Evolutionary conservation across 2,113 vertebrate species (phyloP).

Genomic region (Zootoca vivipara): DNA sequence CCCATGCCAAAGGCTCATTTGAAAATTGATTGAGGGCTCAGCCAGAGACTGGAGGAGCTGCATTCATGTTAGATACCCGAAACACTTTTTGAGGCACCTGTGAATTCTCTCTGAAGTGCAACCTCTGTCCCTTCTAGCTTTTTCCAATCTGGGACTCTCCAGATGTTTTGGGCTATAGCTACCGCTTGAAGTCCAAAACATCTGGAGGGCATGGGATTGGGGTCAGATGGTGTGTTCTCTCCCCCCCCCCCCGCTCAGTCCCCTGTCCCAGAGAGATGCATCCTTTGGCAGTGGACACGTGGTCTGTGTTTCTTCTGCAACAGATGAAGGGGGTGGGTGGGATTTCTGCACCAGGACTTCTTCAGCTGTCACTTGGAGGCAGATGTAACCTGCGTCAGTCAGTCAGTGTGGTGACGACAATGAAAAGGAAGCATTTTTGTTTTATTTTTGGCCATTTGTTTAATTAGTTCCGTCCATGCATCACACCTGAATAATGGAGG

Average conservation of each 20-base stretch:
- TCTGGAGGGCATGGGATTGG: no score
- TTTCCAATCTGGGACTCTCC: no score
- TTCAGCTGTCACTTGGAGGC: constrained; percentile 13
- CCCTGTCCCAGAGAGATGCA: not conserved
- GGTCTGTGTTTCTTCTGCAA: not conserved
- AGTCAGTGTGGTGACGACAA: constrained; percentile 2
- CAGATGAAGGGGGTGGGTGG: not conserved
- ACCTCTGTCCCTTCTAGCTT: not conserved
- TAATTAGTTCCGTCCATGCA: not conserved
- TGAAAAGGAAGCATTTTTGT: not conserved
- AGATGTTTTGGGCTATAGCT: no score
- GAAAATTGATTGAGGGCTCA: constrained; percentile 1
- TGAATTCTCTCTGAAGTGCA: not conserved
- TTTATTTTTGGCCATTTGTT: not conserved
- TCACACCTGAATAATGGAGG: not conserved
- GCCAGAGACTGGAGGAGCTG: not conserved
- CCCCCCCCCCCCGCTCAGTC: not conserved
- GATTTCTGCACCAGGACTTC: not conserved
- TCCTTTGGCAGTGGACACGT: not conserved
- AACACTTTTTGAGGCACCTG: constrained; percentile 4
- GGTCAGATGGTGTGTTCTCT: no score
- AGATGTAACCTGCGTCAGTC: constrained; percentile 6
- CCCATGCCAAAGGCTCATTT: not conserved
- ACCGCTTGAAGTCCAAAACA: no score
- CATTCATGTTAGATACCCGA: not conserved